Percentiles rank a stretch among this genome's conserved stretches.
Conservation (phyloP, 2,797 vertebrate genomes). For the Anniella stebbinsi region DNA sequence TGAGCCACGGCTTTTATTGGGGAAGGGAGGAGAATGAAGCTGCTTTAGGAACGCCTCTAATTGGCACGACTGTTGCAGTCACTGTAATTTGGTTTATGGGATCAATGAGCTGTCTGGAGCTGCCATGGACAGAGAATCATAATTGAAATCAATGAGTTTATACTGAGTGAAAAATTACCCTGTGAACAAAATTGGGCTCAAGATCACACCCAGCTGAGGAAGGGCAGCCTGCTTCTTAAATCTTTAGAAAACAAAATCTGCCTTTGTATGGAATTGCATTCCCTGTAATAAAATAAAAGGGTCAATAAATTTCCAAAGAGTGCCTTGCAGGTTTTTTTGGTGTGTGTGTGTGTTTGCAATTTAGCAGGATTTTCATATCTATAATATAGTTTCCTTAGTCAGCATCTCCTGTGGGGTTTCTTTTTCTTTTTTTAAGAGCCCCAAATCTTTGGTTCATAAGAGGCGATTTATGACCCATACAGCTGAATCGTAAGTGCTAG, state of each 20-base stretch:
- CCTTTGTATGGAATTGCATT: neutral
- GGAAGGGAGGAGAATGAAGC: neutral
- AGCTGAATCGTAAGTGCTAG: slow-evolving; percentile 67
- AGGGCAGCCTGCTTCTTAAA: neutral
- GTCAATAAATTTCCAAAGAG: slow-evolving; percentile 1
- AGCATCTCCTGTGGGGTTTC: slow-evolving; percentile 56
- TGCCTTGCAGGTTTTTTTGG: slow-evolving; percentile 1
- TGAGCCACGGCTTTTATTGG: neutral
- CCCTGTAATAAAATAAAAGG: slow-evolving; percentile 31
- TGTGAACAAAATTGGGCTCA: slow-evolving; percentile 6
- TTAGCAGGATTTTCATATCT: slow-evolving; percentile 45
- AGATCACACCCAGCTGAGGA: neutral
- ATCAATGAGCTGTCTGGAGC: neutral
- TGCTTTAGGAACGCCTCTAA: neutral
- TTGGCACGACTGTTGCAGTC: neutral
- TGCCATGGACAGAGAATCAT: neutral
- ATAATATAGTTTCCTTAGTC: slow-evolving; percentile 59
- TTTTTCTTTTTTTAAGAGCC: slow-evolving; percentile 43
- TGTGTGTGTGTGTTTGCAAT: neutral
- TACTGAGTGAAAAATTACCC: neutral
- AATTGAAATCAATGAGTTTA: slow-evolving; percentile 21
- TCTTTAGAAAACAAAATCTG: neutral
- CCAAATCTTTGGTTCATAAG: slow-evolving; percentile 56
- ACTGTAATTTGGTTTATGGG: neutral
- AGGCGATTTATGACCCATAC: slow-evolving; percentile 67